These are phyloP conservation scores for Conus canariensis DNA, from an alignment of 2,888 invertebrate genomes.

Conservation along the genomic window DNA sequence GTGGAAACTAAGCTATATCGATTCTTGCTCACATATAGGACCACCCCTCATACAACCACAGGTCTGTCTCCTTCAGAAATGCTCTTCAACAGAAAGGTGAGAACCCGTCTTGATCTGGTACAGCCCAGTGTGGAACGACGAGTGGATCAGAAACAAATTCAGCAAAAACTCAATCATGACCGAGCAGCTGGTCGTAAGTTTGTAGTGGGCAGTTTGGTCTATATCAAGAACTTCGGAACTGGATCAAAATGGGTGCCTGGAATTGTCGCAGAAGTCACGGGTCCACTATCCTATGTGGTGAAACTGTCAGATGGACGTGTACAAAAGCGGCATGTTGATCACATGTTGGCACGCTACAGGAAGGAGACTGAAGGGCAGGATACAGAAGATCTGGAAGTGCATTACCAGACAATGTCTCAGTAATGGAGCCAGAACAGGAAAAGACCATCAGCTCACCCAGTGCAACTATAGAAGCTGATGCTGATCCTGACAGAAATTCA, in stretches of 20 bases:
- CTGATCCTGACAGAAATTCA: too few relatives aligned
- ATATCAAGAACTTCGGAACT: background rate
- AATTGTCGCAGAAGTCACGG: background rate
- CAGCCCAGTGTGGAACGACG: background rate
- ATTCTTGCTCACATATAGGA: slow-evolving; percentile 19
- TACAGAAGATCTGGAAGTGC: too few relatives aligned
- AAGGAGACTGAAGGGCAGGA: too few relatives aligned
- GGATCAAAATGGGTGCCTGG: background rate
- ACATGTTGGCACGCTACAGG: too few relatives aligned
- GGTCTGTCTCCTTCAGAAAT: slow-evolving; percentile 16
- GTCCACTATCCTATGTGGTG: background rate
- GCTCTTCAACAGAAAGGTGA: background rate
- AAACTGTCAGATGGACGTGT: background rate
- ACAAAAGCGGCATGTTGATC: background rate
- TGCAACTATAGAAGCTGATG: too few relatives aligned
- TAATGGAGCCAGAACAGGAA: too few relatives aligned
- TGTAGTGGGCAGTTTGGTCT: background rate
- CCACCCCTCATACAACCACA: slow-evolving; percentile 21
- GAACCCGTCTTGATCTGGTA: slow-evolving; percentile 4
- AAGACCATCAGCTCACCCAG: too few relatives aligned
- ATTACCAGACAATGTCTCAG: too few relatives aligned
- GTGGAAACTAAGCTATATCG: background rate
- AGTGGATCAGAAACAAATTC: background rate
- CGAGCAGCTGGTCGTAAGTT: background rate
- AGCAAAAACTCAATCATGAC: background rate